phyloP scores from a whole-genome alignment of 2,797 vertebrate species.

The Sorex maritimensis region DNA sequence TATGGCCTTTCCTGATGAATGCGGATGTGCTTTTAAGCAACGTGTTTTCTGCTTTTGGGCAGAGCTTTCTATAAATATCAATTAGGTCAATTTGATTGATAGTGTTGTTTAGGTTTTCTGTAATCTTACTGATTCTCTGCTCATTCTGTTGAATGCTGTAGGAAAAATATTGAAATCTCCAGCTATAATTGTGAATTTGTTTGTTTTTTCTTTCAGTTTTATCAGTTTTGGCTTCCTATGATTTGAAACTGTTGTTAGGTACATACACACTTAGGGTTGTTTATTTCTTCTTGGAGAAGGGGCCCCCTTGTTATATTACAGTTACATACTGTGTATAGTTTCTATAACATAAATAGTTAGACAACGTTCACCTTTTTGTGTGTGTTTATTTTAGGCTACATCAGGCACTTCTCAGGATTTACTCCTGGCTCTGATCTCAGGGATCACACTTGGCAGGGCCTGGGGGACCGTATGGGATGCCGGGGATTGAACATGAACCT shows the following conservation, averaged over 20 bases:
- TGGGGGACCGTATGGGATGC: no score
- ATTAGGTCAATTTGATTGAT: background rate
- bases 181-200: background rate
- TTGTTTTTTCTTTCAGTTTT: background rate
- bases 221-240: background rate
- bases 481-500: no score
- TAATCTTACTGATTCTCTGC: background rate
- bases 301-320: background rate
- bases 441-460: no score
- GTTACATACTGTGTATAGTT: no score
- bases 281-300: background rate
- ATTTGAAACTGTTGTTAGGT: background rate
- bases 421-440: no score
- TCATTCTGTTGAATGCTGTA: background rate
- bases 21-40: background rate
- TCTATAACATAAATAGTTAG: no score
- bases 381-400: no score
- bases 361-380: no score
- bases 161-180: background rate
- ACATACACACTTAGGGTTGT: background rate
- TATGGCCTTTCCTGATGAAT: background rate
- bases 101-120: background rate
- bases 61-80: constrained; percentile 1
- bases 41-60: background rate
- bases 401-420: no score